Conservation (phyloP, 2,797 vertebrate genomes). For the Menidia menidia region DNA sequence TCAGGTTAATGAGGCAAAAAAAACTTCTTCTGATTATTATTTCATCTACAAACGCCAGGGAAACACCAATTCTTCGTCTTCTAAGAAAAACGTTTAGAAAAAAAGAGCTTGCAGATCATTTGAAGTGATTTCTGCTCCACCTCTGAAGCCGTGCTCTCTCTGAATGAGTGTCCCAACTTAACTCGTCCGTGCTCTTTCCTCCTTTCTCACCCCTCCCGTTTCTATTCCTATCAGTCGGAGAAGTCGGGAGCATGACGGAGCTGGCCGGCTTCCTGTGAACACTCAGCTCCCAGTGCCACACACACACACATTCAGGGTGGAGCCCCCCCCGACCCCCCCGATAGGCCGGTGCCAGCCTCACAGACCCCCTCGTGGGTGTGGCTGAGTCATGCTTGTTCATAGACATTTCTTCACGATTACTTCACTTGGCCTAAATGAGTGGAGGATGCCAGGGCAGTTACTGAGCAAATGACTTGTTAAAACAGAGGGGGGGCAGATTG, state of each 20-base stretch:
- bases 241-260: slow-evolving; percentile 39
- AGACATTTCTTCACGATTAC: slow-evolving; percentile 62
- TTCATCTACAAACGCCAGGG: no score
- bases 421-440: slow-evolving; percentile 51
- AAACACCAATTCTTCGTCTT: no score
- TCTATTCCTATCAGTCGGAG: slow-evolving; percentile 44
- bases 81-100: no score
- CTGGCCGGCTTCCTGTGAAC: slow-evolving; percentile 64
- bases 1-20: no score
- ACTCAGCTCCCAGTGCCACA: slow-evolving; percentile 45
- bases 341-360: slow-evolving; percentile 37
- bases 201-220: slow-evolving; percentile 8
- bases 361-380: slow-evolving; percentile 57
- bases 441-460: slow-evolving; percentile 29
- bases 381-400: slow-evolving; percentile 51
- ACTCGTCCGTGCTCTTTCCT: background rate
- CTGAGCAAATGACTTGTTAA: slow-evolving; percentile 7
- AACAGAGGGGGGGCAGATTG: background rate
- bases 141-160: background rate
- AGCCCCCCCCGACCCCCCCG: slow-evolving; percentile 18
- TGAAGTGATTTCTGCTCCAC: background rate
- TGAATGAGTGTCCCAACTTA: background rate
- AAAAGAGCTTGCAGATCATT: no score
- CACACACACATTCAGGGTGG: slow-evolving; percentile 50
- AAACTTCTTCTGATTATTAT: no score